A percentile compares a stretch with the other conserved stretches of the same genome.
Evolutionary conservation across 1,140 invertebrate genomes (phyloP).

Genomic region (Drosophila repleta): DNA sequence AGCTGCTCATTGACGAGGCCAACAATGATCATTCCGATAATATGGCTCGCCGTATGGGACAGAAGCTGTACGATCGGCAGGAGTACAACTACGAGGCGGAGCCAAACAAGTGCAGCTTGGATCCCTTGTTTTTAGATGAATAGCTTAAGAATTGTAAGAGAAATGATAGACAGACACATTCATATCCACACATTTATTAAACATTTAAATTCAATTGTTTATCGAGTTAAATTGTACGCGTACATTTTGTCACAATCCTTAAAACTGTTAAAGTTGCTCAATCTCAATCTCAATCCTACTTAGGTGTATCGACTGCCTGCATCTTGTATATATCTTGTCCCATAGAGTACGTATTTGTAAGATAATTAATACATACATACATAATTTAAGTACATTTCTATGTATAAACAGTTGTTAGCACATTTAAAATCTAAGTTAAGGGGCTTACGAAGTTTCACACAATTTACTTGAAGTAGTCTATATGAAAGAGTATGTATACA

Average conservation of each 20-base stretch:
- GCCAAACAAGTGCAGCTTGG: conserved; percentile 48
- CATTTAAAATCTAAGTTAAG: conserved; percentile 69
- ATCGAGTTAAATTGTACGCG: conserved; percentile 58
- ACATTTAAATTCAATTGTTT: conserved; percentile 78
- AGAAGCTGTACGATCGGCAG: conserved; percentile 16
- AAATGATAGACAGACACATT: conserved; percentile 8
- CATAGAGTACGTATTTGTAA: conserved; percentile 37
- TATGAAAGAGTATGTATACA: conserved; percentile 46
- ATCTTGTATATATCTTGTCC: conserved; percentile 34
- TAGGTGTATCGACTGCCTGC: conserved; percentile 37
- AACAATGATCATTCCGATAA: conserved; percentile 62
- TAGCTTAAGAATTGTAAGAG: background rate
- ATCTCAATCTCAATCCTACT: conserved; percentile 42
- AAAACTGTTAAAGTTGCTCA: conserved; percentile 41
- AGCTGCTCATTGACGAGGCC: conserved; percentile 65
- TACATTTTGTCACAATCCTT: conserved; percentile 61
- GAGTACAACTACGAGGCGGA: conserved; percentile 34
- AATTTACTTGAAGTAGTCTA: conserved; percentile 73
- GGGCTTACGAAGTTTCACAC: conserved; percentile 55
- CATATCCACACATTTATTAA: conserved; percentile 80
- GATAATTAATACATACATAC: conserved; percentile 65
- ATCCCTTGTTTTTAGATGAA: conserved; percentile 40
- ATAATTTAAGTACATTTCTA: conserved; percentile 59
- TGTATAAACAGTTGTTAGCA: conserved; percentile 71
- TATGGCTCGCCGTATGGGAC: conserved; percentile 37